These are phyloP conservation scores for Colossoma macropomum DNA, from an alignment of 2,113 vertebrate species.

Conservation along the genomic window DNA sequence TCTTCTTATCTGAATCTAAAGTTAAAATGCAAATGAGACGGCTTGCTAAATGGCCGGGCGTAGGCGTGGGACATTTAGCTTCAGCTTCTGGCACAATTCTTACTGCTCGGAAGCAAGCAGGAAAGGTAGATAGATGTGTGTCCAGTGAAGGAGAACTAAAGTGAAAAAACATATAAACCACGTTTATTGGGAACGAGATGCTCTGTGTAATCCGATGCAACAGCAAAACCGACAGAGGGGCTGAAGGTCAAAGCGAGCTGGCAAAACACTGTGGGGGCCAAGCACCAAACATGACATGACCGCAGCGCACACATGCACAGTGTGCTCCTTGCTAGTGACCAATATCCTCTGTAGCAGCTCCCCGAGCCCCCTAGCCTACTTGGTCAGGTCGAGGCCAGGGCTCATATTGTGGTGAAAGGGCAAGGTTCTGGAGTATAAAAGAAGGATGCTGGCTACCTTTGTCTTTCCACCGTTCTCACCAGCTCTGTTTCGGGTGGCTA, in stretches of 20 bases:
- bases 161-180: neutral
- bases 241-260: constrained; percentile 32
- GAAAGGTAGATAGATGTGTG: no score
- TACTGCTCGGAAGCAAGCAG: neutral
- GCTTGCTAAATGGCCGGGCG: neutral
- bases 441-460: neutral
- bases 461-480: neutral
- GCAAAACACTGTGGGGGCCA: constrained; percentile 14
- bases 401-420: constrained; percentile 23
- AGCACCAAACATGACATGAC: neutral
- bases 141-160: neutral
- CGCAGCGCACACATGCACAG: neutral
- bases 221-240: neutral
- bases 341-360: neutral
- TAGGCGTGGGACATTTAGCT: constrained; percentile 17
- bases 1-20: neutral
- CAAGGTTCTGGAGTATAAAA: neutral
- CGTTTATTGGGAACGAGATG: neutral
- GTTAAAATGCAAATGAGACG: constrained; percentile 20
- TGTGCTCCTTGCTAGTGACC: neutral
- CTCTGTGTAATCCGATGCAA: constrained; percentile 12
- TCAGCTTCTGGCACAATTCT: neutral
- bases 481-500: constrained; percentile 24
- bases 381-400: neutral
- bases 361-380: neutral